Evolutionary conservation across 2,888 invertebrate genomes (phyloP).

Genomic region (Dromius quadrimaculatus): DNA sequence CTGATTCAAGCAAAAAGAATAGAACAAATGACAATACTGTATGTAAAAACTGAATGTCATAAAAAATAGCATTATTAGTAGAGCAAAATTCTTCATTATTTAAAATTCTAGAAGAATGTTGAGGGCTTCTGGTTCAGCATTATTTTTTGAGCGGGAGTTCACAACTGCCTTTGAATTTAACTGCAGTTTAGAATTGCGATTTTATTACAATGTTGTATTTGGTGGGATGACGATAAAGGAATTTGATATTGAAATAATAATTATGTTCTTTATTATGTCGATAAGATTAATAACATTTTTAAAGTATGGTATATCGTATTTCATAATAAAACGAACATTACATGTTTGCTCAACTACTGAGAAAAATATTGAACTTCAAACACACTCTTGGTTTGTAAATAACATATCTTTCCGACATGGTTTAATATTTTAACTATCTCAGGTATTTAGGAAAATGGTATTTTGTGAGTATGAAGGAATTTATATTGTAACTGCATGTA

Average conservation of each 20-base stretch:
- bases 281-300: slow-evolving; percentile 18
- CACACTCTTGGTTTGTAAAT: too few species aligned
- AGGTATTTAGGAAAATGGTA: background rate
- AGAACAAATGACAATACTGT: too few species aligned
- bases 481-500: slow-evolving; percentile 1
- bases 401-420: slow-evolving; percentile 7
- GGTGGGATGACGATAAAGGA: background rate
- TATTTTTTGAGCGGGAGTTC: too few species aligned
- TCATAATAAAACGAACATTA: too few species aligned
- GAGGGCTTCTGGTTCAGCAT: too few species aligned
- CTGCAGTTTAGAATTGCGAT: background rate
- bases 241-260: slow-evolving; percentile 4
- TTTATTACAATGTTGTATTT: background rate
- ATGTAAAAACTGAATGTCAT: too few species aligned
- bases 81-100: too few species aligned
- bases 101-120: too few species aligned
- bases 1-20: too few species aligned
- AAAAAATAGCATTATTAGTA: too few species aligned
- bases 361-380: too few species aligned
- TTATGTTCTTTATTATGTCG: slow-evolving; percentile 5
- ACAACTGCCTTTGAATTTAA: background rate
- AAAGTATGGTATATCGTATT: background rate
- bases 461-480: background rate
- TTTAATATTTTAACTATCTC: background rate
- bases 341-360: too few species aligned